Percentiles rank a stretch among this genome's conserved stretches.
Conservation (phyloP, 1,140 invertebrate species). For the Pararge aegeria region DNA sequence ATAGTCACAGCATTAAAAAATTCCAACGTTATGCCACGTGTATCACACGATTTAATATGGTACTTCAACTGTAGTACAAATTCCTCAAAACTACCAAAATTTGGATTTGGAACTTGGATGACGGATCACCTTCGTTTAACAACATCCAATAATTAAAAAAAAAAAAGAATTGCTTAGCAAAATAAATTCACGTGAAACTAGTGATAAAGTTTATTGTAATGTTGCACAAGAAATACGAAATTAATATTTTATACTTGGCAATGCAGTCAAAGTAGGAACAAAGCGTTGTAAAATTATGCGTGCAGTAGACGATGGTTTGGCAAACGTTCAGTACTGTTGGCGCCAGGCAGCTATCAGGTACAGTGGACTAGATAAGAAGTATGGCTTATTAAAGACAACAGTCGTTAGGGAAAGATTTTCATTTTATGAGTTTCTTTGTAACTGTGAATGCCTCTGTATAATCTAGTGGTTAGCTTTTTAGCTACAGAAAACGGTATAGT, state of each 20-base stretch:
- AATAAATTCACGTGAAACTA: background rate
- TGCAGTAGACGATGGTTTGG: slow-evolving; percentile 30
- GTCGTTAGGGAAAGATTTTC: background rate
- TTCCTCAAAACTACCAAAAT: too few relatives aligned
- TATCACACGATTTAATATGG: too few relatives aligned
- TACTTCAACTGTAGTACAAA: too few relatives aligned
- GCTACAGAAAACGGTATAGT: too few relatives aligned
- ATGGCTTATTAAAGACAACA: slow-evolving; percentile 14
- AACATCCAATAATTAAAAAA: too few relatives aligned
- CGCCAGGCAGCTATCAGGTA: slow-evolving; percentile 34
- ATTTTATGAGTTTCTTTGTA: background rate
- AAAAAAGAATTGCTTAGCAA: background rate
- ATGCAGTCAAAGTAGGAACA: slow-evolving; percentile 9
- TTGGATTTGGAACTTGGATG: too few relatives aligned
- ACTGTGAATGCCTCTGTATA: too few relatives aligned
- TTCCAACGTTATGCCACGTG: too few relatives aligned
- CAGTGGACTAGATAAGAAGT: slow-evolving; percentile 17
- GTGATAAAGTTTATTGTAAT: background rate
- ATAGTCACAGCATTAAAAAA: too few relatives aligned
- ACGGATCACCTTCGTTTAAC: too few relatives aligned
- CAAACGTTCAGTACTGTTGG: slow-evolving; percentile 33
- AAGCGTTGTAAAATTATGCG: slow-evolving; percentile 20
- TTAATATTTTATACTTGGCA: slow-evolving; percentile 14
- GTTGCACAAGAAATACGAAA: background rate
- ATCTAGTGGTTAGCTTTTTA: too few relatives aligned